Evolutionary conservation across 2,888 invertebrate species (phyloP).

Genomic region (Apotomis betuletana): DNA sequence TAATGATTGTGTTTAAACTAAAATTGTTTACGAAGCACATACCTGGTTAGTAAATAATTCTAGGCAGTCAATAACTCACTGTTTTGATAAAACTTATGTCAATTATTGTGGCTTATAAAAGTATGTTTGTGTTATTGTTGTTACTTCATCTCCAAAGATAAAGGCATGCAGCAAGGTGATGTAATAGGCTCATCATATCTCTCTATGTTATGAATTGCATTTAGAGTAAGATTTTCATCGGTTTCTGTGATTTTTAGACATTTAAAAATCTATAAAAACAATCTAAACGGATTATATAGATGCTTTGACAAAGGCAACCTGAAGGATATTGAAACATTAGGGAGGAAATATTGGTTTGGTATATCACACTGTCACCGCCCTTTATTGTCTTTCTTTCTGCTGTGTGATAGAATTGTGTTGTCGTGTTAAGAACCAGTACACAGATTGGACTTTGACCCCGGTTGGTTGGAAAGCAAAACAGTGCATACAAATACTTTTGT

Average conservation of each 20-base stretch:
- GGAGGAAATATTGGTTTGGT: too few species aligned
- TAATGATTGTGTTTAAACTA: neutral
- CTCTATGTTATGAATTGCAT: neutral
- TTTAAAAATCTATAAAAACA: too few species aligned
- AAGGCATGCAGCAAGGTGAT: neutral
- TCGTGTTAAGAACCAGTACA: neutral
- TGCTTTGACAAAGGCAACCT: too few species aligned
- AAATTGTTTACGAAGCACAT: neutral
- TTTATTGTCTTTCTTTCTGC: neutral
- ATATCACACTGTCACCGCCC: too few species aligned
- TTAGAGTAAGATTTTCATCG: neutral
- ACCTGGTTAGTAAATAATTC: neutral
- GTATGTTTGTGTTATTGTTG: constrained; percentile 10
- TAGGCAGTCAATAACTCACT: neutral
- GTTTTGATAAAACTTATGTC: constrained; percentile 1
- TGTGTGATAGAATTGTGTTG: neutral
- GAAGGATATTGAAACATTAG: too few species aligned
- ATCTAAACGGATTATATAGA: too few species aligned
- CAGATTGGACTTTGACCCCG: constrained; percentile 19
- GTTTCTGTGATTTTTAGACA: too few species aligned
- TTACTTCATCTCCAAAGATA: neutral
- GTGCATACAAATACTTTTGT: neutral
- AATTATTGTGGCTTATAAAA: neutral
- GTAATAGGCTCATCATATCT: neutral
- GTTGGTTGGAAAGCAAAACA: neutral